phyloP scores from a whole-genome alignment of 2,797 vertebrate genomes.

The Sorex maritimensis region DNA sequence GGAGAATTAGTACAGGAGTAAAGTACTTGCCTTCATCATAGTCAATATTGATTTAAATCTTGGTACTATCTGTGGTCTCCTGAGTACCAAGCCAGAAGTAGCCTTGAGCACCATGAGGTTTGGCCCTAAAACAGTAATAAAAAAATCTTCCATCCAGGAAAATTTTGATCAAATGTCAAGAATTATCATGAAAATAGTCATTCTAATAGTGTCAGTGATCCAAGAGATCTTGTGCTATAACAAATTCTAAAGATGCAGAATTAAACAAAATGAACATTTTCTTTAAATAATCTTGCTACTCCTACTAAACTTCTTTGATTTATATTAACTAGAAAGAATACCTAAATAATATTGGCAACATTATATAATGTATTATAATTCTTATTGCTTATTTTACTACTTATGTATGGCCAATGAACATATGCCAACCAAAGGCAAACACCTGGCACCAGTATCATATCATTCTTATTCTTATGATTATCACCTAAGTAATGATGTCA shows the following conservation, averaged over 20 bases:
- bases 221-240: background rate
- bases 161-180: constrained; percentile 13
- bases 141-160: too few species aligned
- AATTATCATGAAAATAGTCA: constrained; percentile 2
- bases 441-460: too few species aligned
- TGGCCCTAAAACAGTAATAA: too few species aligned
- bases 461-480: too few species aligned
- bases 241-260: constrained; percentile 33
- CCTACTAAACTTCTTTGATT: constrained; percentile 26
- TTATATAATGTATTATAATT: background rate
- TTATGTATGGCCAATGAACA: background rate
- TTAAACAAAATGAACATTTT: constrained; percentile 42
- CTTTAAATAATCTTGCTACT: constrained; percentile 25
- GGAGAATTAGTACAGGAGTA: too few species aligned
- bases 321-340: constrained; percentile 26
- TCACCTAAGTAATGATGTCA: too few species aligned
- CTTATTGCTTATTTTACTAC: background rate
- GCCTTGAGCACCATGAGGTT: too few species aligned
- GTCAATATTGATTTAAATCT: too few species aligned
- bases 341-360: constrained; percentile 1
- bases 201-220: constrained; percentile 16
- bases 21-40: too few species aligned
- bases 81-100: too few species aligned
- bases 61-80: too few species aligned
- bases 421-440: too few species aligned